Percentiles rank a stretch among this genome's conserved stretches.
These are phyloP conservation scores for Homalodisca vitripennis DNA, from an alignment of 1,140 invertebrate genomes.

Conservation along the genomic window DNA sequence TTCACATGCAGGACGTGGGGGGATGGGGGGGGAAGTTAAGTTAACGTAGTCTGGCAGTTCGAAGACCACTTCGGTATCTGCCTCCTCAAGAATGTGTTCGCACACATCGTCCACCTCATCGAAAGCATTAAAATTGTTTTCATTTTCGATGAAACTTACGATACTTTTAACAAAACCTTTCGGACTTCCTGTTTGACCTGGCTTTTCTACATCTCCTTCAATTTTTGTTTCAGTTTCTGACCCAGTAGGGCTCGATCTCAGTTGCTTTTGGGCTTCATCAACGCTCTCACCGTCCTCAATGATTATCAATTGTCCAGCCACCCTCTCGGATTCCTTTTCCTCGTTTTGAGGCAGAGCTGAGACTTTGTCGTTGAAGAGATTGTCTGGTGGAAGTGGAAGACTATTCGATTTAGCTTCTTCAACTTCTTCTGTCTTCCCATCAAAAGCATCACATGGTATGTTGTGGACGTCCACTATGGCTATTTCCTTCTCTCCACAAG, in stretches of 20 bases:
- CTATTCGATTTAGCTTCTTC: background rate
- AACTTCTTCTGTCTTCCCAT: background rate
- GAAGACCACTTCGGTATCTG: constrained; percentile 17
- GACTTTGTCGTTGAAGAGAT: too few relatives aligned
- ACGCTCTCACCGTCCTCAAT: background rate
- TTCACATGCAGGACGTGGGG: constrained; percentile 33
- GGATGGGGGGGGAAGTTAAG: constrained; percentile 24
- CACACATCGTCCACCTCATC: constrained; percentile 14
- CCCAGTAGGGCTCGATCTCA: background rate
- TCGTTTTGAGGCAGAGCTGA: too few relatives aligned
- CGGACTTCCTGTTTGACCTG: background rate
- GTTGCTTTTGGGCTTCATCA: background rate
- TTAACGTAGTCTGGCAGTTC: constrained; percentile 31
- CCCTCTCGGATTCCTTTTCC: too few relatives aligned
- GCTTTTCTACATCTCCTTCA: too few relatives aligned
- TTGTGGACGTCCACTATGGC: constrained; percentile 25
- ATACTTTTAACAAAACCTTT: constrained; percentile 21
- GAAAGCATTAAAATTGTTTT: background rate
- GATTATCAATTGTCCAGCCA: background rate
- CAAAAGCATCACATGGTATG: background rate
- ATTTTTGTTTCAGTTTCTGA: too few relatives aligned
- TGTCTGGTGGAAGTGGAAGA: background rate
- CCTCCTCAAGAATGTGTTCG: constrained; percentile 23
- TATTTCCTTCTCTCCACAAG: constrained; percentile 23
- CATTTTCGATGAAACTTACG: constrained; percentile 11